Evolutionary conservation across 2,888 invertebrate species (phyloP).

Genomic region (Endotricha flammealis): DNA sequence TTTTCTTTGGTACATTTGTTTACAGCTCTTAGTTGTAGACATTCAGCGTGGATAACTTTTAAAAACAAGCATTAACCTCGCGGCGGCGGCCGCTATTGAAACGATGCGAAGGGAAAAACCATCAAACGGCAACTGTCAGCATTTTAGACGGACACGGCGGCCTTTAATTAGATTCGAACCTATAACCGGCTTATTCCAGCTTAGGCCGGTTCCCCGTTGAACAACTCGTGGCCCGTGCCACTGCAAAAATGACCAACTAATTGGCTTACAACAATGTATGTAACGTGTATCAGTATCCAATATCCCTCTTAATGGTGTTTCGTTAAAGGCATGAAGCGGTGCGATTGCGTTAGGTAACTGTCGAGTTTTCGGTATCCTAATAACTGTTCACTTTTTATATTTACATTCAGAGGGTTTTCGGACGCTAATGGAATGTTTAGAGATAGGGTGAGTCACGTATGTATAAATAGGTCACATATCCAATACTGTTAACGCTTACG

Average conservation of each 20-base stretch:
- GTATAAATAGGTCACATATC: too few relatives aligned
- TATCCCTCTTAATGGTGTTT: constrained; percentile 58
- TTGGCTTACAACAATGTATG: constrained; percentile 71
- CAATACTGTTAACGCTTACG: too few relatives aligned
- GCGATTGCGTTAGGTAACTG: constrained; percentile 27
- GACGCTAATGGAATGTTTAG: not conserved
- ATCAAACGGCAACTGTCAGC: constrained; percentile 68
- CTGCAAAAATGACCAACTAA: constrained; percentile 75
- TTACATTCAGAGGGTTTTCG: not conserved
- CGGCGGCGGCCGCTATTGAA: constrained; percentile 34
- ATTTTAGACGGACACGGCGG: constrained; percentile 63
- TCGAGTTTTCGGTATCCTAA: constrained; percentile 6
- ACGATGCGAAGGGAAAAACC: constrained; percentile 51
- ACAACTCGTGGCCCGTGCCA: constrained; percentile 46
- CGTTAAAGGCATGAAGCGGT: constrained; percentile 40
- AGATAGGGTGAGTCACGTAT: not conserved
- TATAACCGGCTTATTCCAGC: constrained; percentile 74
- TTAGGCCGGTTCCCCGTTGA: constrained; percentile 58
- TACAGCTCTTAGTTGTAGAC: constrained; percentile 18
- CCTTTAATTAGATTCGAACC: constrained; percentile 76
- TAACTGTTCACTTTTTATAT: not conserved
- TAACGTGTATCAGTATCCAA: constrained; percentile 68
- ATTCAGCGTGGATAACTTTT: constrained; percentile 27
- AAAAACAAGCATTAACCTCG: constrained; percentile 54
- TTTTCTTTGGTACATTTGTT: constrained; percentile 29